Base-by-base conservation (phyloP, 2,113 vertebrate species). In the Notechis scutatus region DNA sequence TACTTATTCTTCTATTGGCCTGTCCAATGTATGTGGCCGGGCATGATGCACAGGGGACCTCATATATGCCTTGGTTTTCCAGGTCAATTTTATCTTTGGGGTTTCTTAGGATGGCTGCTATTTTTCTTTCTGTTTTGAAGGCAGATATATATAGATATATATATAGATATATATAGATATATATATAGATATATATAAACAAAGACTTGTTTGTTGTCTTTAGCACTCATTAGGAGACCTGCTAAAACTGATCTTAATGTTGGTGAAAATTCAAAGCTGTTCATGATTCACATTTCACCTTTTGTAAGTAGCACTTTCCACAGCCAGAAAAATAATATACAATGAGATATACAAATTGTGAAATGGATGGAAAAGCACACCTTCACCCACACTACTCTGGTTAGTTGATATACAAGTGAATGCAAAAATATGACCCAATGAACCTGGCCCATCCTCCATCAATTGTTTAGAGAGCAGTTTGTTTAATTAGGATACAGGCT, bases 171-270 rank as follows among this genome's bases (percentile, higher is more conserved):
- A 39, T 39, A 39, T 39, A 39, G 1, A 39, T 39, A 39, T 39
- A 39, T 39, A 39, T 39, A 39, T 39, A 39, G 2, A 42, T 45
- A 50, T 50, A 50, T 50, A 50, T 50, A 50, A 52, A 52, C 42
- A 85, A 42, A 88, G 12, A 88, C 91, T 42, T 26, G 50, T 89
- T 91, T 94, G 0, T 0, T 87, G 47, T 94, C 55, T 29, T 95
- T 50, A 85, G 12, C 1, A 94, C 18, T 93, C 5, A 0, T 0
- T 21, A 47, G 55, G 95, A 94, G 92, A 55, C 89, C 45, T 1
- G 92, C 91, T 10, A 74, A 94, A 94, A 94, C 91, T 14, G 3
- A 52, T n/a, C 93, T 3, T 74, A 21, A 52, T 85, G n/a, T 59
- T 90, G 88, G 21, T 57, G 7, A 55, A 50, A 21, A 59, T 52